Evolutionary conservation across 2,797 vertebrate genomes (phyloP).

Genomic region (Acrocephalus scirpaceus): DNA sequence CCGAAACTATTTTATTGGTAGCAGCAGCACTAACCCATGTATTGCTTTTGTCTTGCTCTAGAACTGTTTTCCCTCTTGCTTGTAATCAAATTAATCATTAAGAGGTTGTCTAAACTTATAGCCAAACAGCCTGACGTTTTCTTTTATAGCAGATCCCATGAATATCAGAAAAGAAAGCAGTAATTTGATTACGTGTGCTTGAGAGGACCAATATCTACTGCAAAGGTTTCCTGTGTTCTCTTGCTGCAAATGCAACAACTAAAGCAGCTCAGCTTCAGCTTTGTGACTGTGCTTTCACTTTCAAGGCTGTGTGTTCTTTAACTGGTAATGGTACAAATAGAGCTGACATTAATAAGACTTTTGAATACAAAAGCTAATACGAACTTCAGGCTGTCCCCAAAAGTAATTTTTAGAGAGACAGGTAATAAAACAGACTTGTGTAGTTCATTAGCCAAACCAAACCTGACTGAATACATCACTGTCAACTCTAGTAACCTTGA

Average conservation of each 20-base stretch:
- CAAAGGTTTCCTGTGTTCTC: background rate
- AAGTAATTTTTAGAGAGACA: conserved; percentile 28
- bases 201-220: background rate
- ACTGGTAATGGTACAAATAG: background rate
- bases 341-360: background rate
- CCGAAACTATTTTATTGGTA: background rate
- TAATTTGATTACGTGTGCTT: background rate
- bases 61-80: background rate
- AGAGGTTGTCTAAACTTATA: background rate
- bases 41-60: background rate
- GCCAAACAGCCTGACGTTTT: background rate
- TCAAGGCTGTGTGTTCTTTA: background rate
- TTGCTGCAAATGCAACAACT: background rate
- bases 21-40: background rate
- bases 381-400: background rate
- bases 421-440: conserved; percentile 14
- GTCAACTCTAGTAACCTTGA: conserved; percentile 18
- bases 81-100: background rate
- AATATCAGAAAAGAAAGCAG: background rate
- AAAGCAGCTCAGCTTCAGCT: background rate
- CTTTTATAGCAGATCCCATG: background rate
- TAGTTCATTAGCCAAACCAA: conserved; percentile 30
- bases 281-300: background rate
- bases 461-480: conserved; percentile 38
- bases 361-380: background rate